Evolutionary conservation across 2,888 invertebrate species (phyloP).

Genomic region (Diarsia rubi): DNA sequence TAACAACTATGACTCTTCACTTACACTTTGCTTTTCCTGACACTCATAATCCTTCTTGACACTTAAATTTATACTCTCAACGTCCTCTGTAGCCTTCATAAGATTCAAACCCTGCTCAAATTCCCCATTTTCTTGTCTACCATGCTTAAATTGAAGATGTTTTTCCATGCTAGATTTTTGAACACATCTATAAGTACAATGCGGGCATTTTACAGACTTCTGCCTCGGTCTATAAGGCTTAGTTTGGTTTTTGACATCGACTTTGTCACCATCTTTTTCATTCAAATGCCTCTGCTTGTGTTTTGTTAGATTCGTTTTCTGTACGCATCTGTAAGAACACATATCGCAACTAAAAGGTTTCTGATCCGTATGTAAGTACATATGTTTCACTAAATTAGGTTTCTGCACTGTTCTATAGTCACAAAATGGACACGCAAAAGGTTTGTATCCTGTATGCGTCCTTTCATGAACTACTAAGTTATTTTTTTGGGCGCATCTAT

Average conservation of each 20-base stretch:
- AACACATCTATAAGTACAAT: constrained; percentile 85
- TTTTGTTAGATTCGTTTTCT: constrained; percentile 88
- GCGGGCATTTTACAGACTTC: constrained; percentile 85
- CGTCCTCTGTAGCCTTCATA: constrained; percentile 67
- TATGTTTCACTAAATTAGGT: constrained; percentile 89
- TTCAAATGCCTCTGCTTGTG: constrained; percentile 87
- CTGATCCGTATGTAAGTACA: constrained; percentile 89
- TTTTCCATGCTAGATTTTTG: constrained; percentile 88
- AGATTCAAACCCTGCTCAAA: constrained; percentile 66
- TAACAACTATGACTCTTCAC: constrained; percentile 64
- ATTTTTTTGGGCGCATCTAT: constrained; percentile 88
- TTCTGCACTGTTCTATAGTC: constrained; percentile 89
- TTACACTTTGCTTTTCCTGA: constrained; percentile 49
- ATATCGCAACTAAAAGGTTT: constrained; percentile 88
- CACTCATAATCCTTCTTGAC: constrained; percentile 74
- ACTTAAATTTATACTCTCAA: constrained; percentile 78
- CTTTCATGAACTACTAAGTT: constrained; percentile 88
- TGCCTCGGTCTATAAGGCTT: constrained; percentile 86
- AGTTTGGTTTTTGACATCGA: constrained; percentile 76
- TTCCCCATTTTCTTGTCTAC: constrained; percentile 62
- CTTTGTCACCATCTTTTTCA: constrained; percentile 81
- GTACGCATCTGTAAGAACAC: constrained; percentile 87
- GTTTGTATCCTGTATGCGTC: constrained; percentile 89
- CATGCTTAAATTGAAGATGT: constrained; percentile 86
- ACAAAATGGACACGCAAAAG: constrained; percentile 88